A percentile compares a stretch with the other conserved stretches of the same genome.
These are phyloP conservation scores for Decapterus maruadsi DNA, from an alignment of 2,797 vertebrate species.

Conservation along the genomic window DNA sequence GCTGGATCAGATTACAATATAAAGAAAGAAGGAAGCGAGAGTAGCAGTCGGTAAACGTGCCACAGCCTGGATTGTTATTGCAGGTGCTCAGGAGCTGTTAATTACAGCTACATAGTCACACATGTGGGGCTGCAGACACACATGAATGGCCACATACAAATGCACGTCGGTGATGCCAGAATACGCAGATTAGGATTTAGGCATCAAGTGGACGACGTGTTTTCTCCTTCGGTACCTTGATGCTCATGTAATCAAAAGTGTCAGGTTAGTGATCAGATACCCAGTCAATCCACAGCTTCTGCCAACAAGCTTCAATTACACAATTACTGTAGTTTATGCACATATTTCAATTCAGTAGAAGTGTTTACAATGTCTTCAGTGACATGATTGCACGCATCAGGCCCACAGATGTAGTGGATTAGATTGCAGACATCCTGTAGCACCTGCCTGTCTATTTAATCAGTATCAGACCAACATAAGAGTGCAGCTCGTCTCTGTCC, in stretches of 20 bases:
- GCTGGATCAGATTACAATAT: conserved; percentile 67
- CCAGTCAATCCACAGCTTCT: background rate
- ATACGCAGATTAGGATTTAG: conserved; percentile 57
- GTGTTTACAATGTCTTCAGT: background rate
- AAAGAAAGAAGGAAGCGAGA: conserved; percentile 50
- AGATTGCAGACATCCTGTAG: background rate
- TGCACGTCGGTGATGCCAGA: conserved; percentile 29
- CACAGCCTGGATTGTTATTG: conserved; percentile 75
- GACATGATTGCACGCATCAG: background rate
- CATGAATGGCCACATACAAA: conserved; percentile 39
- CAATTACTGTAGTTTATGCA: background rate
- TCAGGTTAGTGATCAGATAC: background rate
- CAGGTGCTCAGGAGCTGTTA: conserved; percentile 80
- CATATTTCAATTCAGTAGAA: background rate
- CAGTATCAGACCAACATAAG: background rate
- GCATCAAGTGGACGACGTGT: conserved; percentile 32
- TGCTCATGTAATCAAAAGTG: background rate
- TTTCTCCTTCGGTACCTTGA: conserved; percentile 17
- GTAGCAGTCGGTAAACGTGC: conserved; percentile 67
- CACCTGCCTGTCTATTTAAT: conserved; percentile 10
- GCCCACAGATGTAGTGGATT: background rate
- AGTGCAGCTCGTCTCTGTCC: background rate
- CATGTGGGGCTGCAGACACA: conserved; percentile 46
- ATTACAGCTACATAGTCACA: conserved; percentile 45
- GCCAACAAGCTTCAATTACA: background rate